Percentiles rank a stretch among this genome's conserved stretches.
Evolutionary conservation across 2,888 invertebrate species (phyloP).

Genomic region (Drosophila neoperkinsi): DNA sequence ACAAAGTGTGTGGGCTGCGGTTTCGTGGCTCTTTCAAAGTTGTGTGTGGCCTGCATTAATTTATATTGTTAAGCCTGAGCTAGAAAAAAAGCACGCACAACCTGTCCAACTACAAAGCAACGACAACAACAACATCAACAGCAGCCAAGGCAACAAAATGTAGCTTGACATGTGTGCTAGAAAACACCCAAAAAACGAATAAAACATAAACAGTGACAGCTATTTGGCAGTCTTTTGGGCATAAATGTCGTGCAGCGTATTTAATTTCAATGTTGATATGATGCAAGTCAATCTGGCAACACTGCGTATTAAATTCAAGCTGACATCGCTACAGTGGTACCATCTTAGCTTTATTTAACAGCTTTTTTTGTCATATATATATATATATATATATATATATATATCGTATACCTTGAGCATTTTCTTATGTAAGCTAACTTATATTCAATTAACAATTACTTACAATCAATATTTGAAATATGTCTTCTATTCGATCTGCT

Average conservation of each 20-base stretch:
- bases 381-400: too few species aligned
- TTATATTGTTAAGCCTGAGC: conserved; percentile 76
- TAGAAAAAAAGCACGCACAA: conserved; percentile 77
- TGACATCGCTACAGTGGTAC: neutral
- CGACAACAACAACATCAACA: conserved; percentile 1
- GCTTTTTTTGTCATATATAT: neutral
- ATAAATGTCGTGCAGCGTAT: neutral
- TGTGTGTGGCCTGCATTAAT: conserved; percentile 67
- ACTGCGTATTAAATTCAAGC: neutral
- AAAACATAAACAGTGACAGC: conserved; percentile 1
- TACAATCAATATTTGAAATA: neutral
- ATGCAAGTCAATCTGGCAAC: conserved; percentile 18
- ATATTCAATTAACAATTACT: too few species aligned
- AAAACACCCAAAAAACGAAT: conserved; percentile 3
- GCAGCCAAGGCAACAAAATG: conserved; percentile 17
- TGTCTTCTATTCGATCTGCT: neutral
- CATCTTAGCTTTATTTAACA: neutral
- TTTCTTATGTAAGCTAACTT: too few species aligned
- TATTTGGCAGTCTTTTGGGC: conserved; percentile 10
- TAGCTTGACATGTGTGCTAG: conserved; percentile 27
- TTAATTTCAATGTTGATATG: neutral
- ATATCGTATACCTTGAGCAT: too few species aligned
- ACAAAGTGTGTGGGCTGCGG: conserved; percentile 58
- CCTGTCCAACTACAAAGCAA: conserved; percentile 57
- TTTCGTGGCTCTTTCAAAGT: conserved; percentile 62